A percentile compares a stretch with the other conserved stretches of the same genome.
phyloP scores from a whole-genome alignment of 2,797 vertebrate genomes.

The Meriones psammophilus region DNA sequence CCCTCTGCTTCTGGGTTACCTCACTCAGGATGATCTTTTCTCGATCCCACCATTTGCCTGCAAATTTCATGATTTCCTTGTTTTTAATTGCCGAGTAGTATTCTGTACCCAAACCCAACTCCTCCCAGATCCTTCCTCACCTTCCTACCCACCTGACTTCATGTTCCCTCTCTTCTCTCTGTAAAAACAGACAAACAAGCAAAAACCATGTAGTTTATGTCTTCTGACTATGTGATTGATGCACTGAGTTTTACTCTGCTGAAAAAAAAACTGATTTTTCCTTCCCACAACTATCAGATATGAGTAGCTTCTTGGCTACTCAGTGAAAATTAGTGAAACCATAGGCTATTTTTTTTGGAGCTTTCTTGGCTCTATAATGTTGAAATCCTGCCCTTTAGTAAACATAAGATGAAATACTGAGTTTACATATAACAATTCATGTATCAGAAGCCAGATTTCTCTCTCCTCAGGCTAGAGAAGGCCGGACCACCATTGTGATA shows the following conservation, averaged over 20 bases:
- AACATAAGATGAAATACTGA: not conserved
- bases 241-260: not conserved
- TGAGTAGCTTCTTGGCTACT: not conserved
- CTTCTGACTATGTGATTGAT: not conserved
- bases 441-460: not conserved
- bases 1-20: too few relatives aligned
- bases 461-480: slow-evolving; percentile 91
- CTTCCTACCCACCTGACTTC: not conserved
- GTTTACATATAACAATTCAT: not conserved
- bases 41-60: too few relatives aligned
- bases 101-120: not conserved
- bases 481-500: slow-evolving; percentile 95
- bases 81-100: too few relatives aligned
- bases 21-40: too few relatives aligned
- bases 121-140: not conserved
- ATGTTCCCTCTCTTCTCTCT: not conserved
- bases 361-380: not conserved
- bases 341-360: not conserved
- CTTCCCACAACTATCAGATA: not conserved
- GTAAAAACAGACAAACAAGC: not conserved
- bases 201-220: not conserved
- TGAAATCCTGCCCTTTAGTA: not conserved
- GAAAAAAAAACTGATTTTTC: not conserved
- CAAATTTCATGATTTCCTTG: too few relatives aligned
- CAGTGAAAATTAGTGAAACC: not conserved